Base-by-base conservation (phyloP, 1,140 invertebrate species). In the Drosophila ficusphila region DNA sequence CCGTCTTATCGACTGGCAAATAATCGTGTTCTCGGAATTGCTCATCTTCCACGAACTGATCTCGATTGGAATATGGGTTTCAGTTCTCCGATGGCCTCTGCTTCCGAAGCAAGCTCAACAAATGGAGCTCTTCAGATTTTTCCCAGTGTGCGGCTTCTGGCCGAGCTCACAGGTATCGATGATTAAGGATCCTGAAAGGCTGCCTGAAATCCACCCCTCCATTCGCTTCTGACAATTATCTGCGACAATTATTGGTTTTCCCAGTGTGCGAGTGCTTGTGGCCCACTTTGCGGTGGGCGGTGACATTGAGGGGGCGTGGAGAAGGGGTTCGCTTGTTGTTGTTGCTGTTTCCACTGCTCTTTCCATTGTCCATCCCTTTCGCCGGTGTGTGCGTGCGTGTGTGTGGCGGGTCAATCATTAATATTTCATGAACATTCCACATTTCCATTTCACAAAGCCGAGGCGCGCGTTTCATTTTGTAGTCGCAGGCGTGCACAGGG, bases 351-450 rank as follows among this genome's bases (percentile, higher is more conserved):
- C 39, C 54, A 29, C 69, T 71, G 62, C 49, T 69, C 64, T 70
- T 57, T 57, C 29, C 52, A 48, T 70, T 47, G 62, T 62, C 58
- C 62, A 62, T 73, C 52, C 39, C 51, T 53, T 38, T 31, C 3
- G 27, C 29, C 33, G n/a, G 14, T 3, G 29, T 12, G 36, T 19
- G 31, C 23, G 21, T 34, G 29, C n/a, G 57, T 14, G 38, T 23
- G 48, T 41, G 34, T 57, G 29, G 48, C 41, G 65, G 76, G 57
- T 76, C 75, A 90, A 89, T 89, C 83, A 82, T 90, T 89, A 90
- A 90, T 90, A 90, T 90, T 90, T 90, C 83, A 90, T 90, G 89
- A 78, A 85, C 79, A 81, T 72, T 82, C 68, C 79, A 70, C 68
- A 69, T 69, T 69, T 67, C 64, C 78, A 79, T 79, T 79, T 79